A percentile compares a stretch with the other conserved stretches of the same genome.
phyloP scores from a whole-genome alignment of 2,888 invertebrate species.

The Pandemis heparana region DNA sequence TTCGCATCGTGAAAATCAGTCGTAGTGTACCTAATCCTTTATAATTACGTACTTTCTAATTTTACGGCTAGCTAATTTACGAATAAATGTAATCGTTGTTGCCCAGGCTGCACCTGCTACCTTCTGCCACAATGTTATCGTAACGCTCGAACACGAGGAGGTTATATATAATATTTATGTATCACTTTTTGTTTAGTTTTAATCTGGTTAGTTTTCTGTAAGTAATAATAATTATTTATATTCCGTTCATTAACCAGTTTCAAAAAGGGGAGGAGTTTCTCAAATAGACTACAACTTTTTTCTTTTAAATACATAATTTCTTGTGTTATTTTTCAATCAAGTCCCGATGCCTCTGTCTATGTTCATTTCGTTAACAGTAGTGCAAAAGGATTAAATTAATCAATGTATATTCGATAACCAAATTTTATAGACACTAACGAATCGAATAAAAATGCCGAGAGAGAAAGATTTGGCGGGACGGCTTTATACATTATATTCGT shows the following conservation, averaged over 20 bases:
- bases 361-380: constrained; percentile 9
- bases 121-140: too few species aligned
- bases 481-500: constrained; percentile 2
- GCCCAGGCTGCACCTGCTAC: too few species aligned
- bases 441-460: constrained; percentile 36
- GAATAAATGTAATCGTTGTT: too few species aligned
- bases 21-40: background rate
- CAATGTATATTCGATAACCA: constrained; percentile 33
- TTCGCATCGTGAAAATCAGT: background rate
- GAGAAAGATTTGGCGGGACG: constrained; percentile 26
- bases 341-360: background rate
- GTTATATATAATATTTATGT: too few species aligned
- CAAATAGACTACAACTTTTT: too few species aligned
- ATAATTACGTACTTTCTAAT: background rate
- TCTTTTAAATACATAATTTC: background rate
- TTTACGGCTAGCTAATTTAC: too few species aligned
- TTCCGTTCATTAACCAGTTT: too few species aligned
- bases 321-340: background rate
- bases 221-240: too few species aligned
- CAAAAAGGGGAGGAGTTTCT: too few species aligned
- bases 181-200: too few species aligned
- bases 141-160: too few species aligned
- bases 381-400: constrained; percentile 33
- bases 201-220: too few species aligned
- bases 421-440: constrained; percentile 38